phyloP scores from a whole-genome alignment of 2,888 invertebrate genomes.

The Volucella bombylans region DNA sequence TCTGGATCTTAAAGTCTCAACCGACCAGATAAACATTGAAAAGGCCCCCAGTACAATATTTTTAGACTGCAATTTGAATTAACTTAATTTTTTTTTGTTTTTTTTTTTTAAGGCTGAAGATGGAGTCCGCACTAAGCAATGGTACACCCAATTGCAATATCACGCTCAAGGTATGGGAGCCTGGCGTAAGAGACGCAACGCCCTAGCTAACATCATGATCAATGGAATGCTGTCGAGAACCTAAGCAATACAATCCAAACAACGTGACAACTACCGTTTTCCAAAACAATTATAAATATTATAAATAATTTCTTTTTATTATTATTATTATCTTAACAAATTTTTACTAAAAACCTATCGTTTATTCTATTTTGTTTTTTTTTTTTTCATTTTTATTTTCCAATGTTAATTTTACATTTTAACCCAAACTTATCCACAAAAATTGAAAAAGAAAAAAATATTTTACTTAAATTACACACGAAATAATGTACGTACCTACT shows the following conservation, averaged over 20 bases:
- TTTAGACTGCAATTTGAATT: no score
- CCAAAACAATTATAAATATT: constrained; percentile 40
- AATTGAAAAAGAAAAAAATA: background rate
- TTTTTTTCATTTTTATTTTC: constrained; percentile 2
- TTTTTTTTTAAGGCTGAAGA: constrained; percentile 89
- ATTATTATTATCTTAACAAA: constrained; percentile 1
- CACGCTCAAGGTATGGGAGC: constrained; percentile 95
- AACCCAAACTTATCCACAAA: constrained; percentile 4
- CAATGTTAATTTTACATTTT: constrained; percentile 5
- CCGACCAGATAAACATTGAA: background rate
- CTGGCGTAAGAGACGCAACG: constrained; percentile 95
- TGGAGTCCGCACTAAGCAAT: constrained; percentile 91
- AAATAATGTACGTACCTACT: constrained; percentile 58
- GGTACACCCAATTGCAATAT: constrained; percentile 95
- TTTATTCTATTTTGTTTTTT: background rate
- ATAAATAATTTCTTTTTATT: constrained; percentile 12
- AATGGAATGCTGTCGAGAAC: constrained; percentile 88
- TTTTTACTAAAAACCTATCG: constrained; percentile 23
- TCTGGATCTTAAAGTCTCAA: background rate
- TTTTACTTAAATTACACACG: constrained; percentile 27
- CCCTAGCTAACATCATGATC: constrained; percentile 98
- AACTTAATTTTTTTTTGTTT: background rate
- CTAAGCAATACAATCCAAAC: constrained; percentile 38
- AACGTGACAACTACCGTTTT: constrained; percentile 24
- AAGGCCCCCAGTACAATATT: no score